Base-by-base conservation (phyloP, 2,797 vertebrate species). In the Pogonophryne albipinna region DNA sequence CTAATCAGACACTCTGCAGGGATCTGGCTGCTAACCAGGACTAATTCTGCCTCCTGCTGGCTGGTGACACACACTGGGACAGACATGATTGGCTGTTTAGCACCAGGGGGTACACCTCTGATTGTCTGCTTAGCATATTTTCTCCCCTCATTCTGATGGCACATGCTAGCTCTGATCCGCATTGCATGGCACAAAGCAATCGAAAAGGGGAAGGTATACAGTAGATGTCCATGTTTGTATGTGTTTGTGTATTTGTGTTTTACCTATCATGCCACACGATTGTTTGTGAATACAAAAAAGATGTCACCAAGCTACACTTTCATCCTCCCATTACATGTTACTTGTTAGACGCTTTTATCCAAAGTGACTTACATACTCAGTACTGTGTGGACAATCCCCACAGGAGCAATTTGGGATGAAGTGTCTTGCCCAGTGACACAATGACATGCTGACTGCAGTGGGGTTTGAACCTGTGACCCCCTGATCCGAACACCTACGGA, bases 1-100 rank as follows among this genome's bases (percentile, higher is more conserved):
- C 96, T 97, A 96, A 97, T 92, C 96, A 97, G 96, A 94, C 95
- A 94, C 96, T 94, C 95, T 82, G 96, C 94, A 91, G 97, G 96
- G 94, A 95, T 91, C 91, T 93, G 91, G 90, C 90, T 86, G 94
- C 95, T 94, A 94, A 93, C 93, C 94, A 92, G 91, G 93, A 95
- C 96, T 97, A 95, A 97, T 97, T 97, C 97, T 97, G 94, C 96
- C 88, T 93, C 93, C 93, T 87, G 92, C 92, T 85, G 91, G 88
- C 88, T 88, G 83, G 90, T 86, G 91, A 92, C 91, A 92, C 89
- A 92, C 88, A 92, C 90, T 87, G 91, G 88, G 91, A 89, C 87
- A 85, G 87, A 83, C 87, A 83, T 94, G 93, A 94, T 93, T 94
- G 92, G 93, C 93, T 96, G 96, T 96, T 96, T 95, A 96, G 93